phyloP scores from a whole-genome alignment of 2,888 invertebrate genomes.

The Plebejus anna region DNA sequence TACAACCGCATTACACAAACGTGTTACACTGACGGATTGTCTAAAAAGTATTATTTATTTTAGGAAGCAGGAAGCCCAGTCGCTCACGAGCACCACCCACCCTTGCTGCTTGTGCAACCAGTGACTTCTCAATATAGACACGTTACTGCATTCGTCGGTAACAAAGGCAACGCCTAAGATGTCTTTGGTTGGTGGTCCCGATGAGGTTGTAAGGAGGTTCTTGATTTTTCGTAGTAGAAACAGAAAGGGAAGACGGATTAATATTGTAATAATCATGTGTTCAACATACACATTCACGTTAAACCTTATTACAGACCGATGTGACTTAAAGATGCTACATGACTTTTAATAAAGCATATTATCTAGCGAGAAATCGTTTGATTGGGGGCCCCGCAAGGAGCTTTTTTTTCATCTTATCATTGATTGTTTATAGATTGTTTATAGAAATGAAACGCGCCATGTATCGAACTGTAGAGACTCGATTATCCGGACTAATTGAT shows the following conservation, averaged over 20 bases:
- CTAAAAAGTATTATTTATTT: neutral
- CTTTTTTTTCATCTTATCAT: neutral
- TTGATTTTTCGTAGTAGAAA: no score
- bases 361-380: neutral
- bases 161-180: neutral
- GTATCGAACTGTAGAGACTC: neutral
- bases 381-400: neutral
- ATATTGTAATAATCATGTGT: no score
- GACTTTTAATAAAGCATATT: no score
- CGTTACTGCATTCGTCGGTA: neutral
- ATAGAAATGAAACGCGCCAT: neutral
- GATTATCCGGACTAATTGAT: neutral
- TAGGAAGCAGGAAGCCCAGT: constrained; percentile 5
- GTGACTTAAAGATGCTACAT: no score
- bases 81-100: neutral
- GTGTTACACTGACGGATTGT: constrained; percentile 6
- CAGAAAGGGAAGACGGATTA: no score
- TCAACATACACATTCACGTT: no score
- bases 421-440: constrained; percentile 3
- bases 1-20: neutral
- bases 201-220: no score
- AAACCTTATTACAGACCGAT: no score
- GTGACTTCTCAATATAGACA: neutral
- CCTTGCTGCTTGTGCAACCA: neutral
- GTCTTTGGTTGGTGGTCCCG: no score